Percentiles rank a stretch among this genome's conserved stretches.
Evolutionary conservation across 2,888 invertebrate species (phyloP).

Genomic region (Gibbula magus): DNA sequence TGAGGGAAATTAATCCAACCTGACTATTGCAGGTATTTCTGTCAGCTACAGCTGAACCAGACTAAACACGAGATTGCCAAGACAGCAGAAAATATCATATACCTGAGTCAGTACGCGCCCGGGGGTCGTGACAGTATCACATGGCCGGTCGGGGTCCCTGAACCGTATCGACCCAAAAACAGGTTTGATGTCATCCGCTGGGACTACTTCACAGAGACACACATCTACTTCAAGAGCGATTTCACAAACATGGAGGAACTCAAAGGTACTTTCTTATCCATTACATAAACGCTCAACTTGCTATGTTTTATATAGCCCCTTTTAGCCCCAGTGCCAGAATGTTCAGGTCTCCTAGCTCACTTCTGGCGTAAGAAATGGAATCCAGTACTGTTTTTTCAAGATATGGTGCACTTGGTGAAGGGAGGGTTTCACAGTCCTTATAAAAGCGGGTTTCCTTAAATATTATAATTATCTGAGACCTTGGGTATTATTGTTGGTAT

Average conservation of each 20-base stretch:
- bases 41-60: slow-evolving; percentile 75
- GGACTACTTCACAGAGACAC: slow-evolving; percentile 89
- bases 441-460: no score
- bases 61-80: slow-evolving; percentile 75
- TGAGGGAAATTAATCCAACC: background rate
- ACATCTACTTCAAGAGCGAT: slow-evolving; percentile 88
- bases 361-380: no score
- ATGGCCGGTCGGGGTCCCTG: slow-evolving; percentile 84
- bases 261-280: slow-evolving; percentile 66
- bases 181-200: slow-evolving; percentile 90
- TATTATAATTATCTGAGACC: no score
- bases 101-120: slow-evolving; percentile 76
- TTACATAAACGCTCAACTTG: no score
- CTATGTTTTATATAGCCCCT: no score
- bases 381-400: no score
- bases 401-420: no score
- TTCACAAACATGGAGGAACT: slow-evolving; percentile 83
- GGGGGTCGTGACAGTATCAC: slow-evolving; percentile 73
- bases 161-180: slow-evolving; percentile 82
- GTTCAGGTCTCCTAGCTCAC: no score
- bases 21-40: slow-evolving; percentile 64
- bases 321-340: no score
- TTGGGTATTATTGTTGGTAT: no score
- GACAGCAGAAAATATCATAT: slow-evolving; percentile 76
- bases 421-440: no score